Evolutionary conservation across 2,113 vertebrate genomes (phyloP).

Genomic region (Silurus asotus): DNA sequence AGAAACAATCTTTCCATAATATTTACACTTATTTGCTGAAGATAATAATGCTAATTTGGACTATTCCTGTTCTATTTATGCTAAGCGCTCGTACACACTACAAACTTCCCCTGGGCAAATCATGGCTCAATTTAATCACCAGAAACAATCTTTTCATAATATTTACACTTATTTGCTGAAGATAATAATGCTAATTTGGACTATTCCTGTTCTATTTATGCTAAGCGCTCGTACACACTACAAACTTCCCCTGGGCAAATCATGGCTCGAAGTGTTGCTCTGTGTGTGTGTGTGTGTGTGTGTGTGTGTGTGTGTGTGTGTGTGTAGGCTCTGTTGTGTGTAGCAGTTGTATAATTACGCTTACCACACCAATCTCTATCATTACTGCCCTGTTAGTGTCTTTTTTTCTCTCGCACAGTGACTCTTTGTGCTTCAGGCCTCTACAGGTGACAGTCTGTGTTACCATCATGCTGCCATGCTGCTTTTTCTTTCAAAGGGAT

Average conservation of each 20-base stretch:
- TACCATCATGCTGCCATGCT: constrained; percentile 64
- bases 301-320: constrained; percentile 10
- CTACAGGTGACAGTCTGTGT: constrained; percentile 67
- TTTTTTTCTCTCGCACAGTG: constrained; percentile 51
- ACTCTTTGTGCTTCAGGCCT: constrained; percentile 63
- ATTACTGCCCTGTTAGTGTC: constrained; percentile 69
- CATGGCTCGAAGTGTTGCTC: constrained; percentile 45
- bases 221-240: too few species aligned
- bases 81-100: too few species aligned
- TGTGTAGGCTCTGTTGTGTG: constrained; percentile 59
- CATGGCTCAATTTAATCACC: background rate
- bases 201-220: too few species aligned
- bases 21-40: too few species aligned
- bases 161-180: too few species aligned
- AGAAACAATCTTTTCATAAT: too few species aligned
- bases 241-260: background rate
- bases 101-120: background rate
- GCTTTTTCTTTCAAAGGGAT: constrained; percentile 44
- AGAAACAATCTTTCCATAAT: too few species aligned
- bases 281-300: too few species aligned
- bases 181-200: too few species aligned
- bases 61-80: too few species aligned
- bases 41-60: too few species aligned
- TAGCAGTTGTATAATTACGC: constrained; percentile 71
- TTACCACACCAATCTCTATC: constrained; percentile 72